Conservation (phyloP, 2,113 vertebrate genomes). For the Pseudonaja textilis region DNA sequence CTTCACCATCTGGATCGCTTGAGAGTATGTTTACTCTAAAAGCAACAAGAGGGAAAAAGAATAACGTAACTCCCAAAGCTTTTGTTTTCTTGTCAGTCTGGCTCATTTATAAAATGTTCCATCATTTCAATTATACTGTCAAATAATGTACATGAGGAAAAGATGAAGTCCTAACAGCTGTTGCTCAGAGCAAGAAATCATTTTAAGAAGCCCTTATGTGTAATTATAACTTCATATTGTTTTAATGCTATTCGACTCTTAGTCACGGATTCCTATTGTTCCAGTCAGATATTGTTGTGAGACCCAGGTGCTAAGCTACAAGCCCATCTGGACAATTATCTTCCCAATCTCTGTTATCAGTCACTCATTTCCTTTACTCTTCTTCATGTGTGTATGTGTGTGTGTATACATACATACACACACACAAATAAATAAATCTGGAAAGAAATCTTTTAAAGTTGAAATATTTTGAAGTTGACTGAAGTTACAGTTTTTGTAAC, state of each 20-base stretch:
- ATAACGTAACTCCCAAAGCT: conserved; percentile 23
- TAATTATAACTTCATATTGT: conserved; percentile 55
- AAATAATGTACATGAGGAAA: conserved; percentile 46
- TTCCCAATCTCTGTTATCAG: conserved; percentile 8
- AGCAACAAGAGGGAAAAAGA: conserved; percentile 5
- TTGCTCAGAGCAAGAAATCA: conserved; percentile 47
- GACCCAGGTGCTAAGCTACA: conserved; percentile 42
- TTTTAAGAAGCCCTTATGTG: conserved; percentile 31
- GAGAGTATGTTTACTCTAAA: conserved; percentile 30
- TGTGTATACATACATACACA: background rate
- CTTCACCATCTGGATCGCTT: conserved; percentile 26
- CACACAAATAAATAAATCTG: conserved; percentile 32
- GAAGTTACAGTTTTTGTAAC: background rate
- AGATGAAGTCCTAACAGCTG: conserved; percentile 48
- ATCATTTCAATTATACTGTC: conserved; percentile 52
- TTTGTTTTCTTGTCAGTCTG: conserved; percentile 37
- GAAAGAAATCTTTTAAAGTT: conserved; percentile 7
- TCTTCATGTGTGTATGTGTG: background rate
- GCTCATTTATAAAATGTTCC: conserved; percentile 54
- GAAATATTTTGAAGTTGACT: conserved; percentile 26
- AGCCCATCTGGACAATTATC: conserved; percentile 46
- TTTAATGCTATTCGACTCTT: conserved; percentile 30
- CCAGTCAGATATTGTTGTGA: conserved; percentile 13
- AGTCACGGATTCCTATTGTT: conserved; percentile 39
- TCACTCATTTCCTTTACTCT: conserved; percentile 19